Conservation (phyloP, 2,797 vertebrate species). For the Protonibea diacanthus region DNA sequence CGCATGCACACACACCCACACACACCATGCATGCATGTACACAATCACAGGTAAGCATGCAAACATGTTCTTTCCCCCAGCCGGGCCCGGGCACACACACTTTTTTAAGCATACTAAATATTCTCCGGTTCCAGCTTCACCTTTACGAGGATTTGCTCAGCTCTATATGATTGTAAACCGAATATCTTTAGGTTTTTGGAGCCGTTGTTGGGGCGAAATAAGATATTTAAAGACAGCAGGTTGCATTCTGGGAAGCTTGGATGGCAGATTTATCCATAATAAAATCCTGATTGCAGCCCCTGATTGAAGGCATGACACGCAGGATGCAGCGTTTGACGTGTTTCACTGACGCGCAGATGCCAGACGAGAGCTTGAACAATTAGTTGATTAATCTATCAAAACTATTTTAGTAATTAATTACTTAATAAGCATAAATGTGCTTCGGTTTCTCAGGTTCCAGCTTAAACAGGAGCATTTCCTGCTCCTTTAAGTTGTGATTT, state of each 20-base stretch:
- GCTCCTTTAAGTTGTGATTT: neutral
- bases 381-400: fast-evolving
- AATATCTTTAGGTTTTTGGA: neutral
- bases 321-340: neutral
- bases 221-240: neutral
- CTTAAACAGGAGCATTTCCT: neutral
- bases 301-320: neutral
- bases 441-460: neutral
- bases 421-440: neutral
- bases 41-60: slow-evolving; percentile 53
- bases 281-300: neutral
- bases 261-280: neutral
- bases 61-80: slow-evolving; percentile 10
- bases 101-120: neutral
- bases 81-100: neutral
- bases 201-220: neutral
- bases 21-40: slow-evolving; percentile 31
- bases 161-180: neutral
- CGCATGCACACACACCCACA: slow-evolving; percentile 41
- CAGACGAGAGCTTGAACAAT: neutral
- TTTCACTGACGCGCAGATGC: neutral
- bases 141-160: neutral
- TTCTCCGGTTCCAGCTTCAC: neutral
- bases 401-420: neutral
- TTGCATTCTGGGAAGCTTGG: neutral